Evolutionary conservation across 2,113 vertebrate species (phyloP).

Genomic region (Stomatorhinus ivindoensis): DNA sequence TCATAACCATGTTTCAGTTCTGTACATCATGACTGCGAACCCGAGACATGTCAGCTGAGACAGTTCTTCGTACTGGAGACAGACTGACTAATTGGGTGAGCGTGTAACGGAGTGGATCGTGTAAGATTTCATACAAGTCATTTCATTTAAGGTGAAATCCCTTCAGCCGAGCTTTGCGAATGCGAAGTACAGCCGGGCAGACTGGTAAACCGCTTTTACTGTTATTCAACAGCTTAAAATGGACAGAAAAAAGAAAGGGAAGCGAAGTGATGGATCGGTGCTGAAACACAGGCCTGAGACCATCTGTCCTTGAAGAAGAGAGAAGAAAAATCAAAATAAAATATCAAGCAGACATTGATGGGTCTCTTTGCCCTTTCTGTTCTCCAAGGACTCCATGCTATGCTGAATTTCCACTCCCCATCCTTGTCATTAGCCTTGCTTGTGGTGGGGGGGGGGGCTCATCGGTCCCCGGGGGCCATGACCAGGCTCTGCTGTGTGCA

Average conservation of each 20-base stretch:
- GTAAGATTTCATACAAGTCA: constrained; percentile 40
- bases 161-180: constrained; percentile 52
- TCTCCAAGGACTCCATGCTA: not conserved
- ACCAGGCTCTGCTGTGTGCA: not conserved
- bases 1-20: not conserved
- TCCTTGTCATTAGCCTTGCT: constrained; percentile 32
- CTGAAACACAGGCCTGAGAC: not conserved
- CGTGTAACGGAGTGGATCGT: constrained; percentile 24
- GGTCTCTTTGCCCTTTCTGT: not conserved
- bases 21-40: not conserved
- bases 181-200: constrained; percentile 45
- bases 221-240: constrained; percentile 41
- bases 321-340: not conserved
- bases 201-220: constrained; percentile 24
- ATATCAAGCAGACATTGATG: not conserved
- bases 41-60: not conserved
- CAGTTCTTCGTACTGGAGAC: not conserved
- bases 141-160: constrained; percentile 58
- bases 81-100: constrained; percentile 27
- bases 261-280: not conserved
- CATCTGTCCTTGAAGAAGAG: not conserved
- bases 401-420: not conserved
- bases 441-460: constrained; percentile 33
- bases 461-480: not conserved
- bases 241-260: not conserved